phyloP scores from a whole-genome alignment of 2,113 vertebrate species.

The Daboia siamensis region DNA sequence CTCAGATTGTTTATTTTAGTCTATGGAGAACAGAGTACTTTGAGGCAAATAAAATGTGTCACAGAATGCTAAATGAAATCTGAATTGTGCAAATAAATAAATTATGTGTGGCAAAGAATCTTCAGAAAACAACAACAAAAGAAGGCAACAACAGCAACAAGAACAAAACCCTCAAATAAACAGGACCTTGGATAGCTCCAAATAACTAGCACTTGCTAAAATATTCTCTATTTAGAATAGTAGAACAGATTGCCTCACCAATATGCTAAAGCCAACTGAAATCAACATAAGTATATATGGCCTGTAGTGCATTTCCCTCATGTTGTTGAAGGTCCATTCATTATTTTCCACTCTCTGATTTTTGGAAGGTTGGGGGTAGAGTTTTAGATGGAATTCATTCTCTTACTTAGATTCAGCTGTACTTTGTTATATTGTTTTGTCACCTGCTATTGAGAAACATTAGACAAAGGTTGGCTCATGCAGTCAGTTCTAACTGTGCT shows the following conservation, averaged over 20 bases:
- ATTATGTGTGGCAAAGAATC: neutral
- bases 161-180: neutral
- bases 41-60: neutral
- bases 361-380: neutral
- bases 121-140: neutral
- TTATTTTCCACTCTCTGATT: neutral
- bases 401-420: neutral
- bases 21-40: neutral
- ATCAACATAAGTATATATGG: neutral
- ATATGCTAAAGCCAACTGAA: neutral
- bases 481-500: neutral
- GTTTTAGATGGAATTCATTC: neutral
- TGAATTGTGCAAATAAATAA: neutral
- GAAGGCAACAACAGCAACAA: neutral
- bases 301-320: neutral
- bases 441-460: neutral
- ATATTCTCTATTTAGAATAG: neutral
- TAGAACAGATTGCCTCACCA: neutral
- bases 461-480: neutral
- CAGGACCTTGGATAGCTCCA: neutral
- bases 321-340: neutral
- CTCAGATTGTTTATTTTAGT: neutral
- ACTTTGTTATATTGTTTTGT: neutral
- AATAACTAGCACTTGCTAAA: neutral
- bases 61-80: neutral